Conservation (phyloP, 2,113 vertebrate species). For the Oreocharis arfaki region DNA sequence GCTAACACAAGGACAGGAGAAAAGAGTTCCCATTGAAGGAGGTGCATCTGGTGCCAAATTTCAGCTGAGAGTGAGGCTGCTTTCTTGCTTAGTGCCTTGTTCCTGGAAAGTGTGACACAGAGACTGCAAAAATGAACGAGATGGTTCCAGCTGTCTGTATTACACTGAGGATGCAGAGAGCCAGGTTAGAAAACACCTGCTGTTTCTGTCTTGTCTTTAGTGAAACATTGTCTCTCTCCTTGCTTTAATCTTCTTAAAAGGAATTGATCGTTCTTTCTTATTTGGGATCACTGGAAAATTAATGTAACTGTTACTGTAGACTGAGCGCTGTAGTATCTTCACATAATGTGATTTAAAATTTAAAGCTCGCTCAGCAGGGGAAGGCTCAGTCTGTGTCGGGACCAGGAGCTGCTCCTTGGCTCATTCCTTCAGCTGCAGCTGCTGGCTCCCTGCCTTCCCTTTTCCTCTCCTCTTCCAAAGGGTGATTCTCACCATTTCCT, state of each 20-base stretch:
- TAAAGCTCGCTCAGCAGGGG: neutral
- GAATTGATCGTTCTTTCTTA: neutral
- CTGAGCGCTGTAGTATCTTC: neutral
- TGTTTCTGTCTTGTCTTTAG: neutral
- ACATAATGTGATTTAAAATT: neutral
- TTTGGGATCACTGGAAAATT: neutral
- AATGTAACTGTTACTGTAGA: neutral
- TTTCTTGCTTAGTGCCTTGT: neutral
- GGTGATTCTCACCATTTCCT: slow-evolving; percentile 18
- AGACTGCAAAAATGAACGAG: neutral
- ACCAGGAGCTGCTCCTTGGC: neutral
- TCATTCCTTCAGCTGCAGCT: slow-evolving; percentile 19
- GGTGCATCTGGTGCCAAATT: neutral
- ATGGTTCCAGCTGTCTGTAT: neutral
- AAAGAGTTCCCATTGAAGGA: neutral
- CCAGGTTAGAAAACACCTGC: neutral
- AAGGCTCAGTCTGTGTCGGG: neutral
- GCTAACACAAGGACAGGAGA: neutral
- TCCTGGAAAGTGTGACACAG: neutral
- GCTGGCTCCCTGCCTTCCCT: slow-evolving; percentile 31
- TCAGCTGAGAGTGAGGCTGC: neutral
- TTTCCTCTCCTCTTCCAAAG: slow-evolving; percentile 15
- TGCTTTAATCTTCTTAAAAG: neutral
- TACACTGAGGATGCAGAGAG: neutral
- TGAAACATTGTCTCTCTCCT: neutral